A percentile compares a stretch with the other conserved stretches of the same genome.
These are phyloP conservation scores for Melanotaenia maccullochi DNA, from an alignment of 2,797 vertebrate species.

Conservation along the genomic window DNA sequence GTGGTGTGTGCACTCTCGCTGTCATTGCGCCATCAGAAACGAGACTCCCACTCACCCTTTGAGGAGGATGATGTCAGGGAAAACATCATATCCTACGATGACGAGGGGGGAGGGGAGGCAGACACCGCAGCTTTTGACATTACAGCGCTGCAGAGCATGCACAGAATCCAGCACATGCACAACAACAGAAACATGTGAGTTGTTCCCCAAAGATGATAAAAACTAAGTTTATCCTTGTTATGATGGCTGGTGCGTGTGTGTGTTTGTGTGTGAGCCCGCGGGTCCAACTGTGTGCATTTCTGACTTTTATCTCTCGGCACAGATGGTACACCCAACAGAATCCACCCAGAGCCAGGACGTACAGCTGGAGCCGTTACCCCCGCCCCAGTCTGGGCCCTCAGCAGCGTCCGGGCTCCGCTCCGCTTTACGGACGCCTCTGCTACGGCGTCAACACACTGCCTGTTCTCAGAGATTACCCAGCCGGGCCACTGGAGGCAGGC, in stretches of 20 bases:
- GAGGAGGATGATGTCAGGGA: slow-evolving; percentile 86
- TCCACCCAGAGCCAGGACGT: slow-evolving; percentile 71
- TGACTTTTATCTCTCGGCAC: slow-evolving; percentile 68
- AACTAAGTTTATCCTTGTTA: slow-evolving; percentile 20
- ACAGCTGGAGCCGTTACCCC: slow-evolving; percentile 78
- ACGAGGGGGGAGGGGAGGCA: slow-evolving; percentile 92
- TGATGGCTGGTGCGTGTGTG: slow-evolving; percentile 1
- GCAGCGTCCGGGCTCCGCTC: slow-evolving; percentile 73
- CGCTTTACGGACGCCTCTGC: slow-evolving; percentile 80
- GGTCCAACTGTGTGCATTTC: slow-evolving; percentile 21
- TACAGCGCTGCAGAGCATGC: slow-evolving; percentile 84
- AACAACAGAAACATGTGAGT: slow-evolving; percentile 82
- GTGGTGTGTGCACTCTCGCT: slow-evolving; percentile 84
- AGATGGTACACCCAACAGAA: slow-evolving; percentile 84
- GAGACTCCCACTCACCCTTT: slow-evolving; percentile 78
- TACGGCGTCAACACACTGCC: slow-evolving; percentile 83
- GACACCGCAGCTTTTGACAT: slow-evolving; percentile 94
- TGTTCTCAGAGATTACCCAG: slow-evolving; percentile 68
- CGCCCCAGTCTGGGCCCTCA: slow-evolving; percentile 64
- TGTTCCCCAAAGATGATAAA: slow-evolving; percentile 12
- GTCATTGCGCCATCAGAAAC: slow-evolving; percentile 82
- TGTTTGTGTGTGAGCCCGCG: not conserved
- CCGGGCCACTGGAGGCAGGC: slow-evolving; percentile 68
- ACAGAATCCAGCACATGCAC: slow-evolving; percentile 76
- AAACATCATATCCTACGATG: slow-evolving; percentile 90